Base-by-base conservation (phyloP, 2,113 vertebrate species). In the Chinchilla lanigera region DNA sequence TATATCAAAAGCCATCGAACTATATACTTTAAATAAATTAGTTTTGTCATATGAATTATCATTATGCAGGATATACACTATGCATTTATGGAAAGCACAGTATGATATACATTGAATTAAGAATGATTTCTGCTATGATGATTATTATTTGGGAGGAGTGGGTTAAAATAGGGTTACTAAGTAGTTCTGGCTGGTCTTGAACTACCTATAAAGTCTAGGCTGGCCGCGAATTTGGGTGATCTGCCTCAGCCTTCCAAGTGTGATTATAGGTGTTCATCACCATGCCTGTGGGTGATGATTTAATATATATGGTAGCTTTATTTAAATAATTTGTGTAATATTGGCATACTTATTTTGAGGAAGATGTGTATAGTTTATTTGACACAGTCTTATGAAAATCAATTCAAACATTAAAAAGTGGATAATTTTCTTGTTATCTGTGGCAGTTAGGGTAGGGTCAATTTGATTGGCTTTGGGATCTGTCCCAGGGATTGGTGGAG, bases 351-450 rank as follows among this genome's bases (percentile, higher is more conserved):
- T 69, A 38, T 81, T 90, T 73, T 86, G 44, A 73, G 38, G 54
- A 96, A 86, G 5, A 26, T 24, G 90, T 75, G 2, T 30, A 4
- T 65, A 86, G 77, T 26, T 87, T 84, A 54, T 52, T 82, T 90
- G 65, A 94, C 67, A 28, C 71, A 80, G n/a, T 63, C 85, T 56
- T 61, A 80, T 80, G 60, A 30, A 92, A 82, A 83, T 60, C 88
- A 84, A 69, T 80, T 69, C 35, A 94, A 71, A 92, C n/a, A 71
- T 81, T 78, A 63, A 94, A 78, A 92, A 80, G 28, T 35, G 7
- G 52, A 47, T 83, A 56, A 84, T 69, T 91, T 71, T 92, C n/a
- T 92, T 50, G 50, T 89, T 44, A 30, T 12, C 38, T 67, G 50
- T 44, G 56, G 47, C 19, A 56, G 71, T 75, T 44, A 44, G 71